Base-by-base conservation (phyloP, 2,888 invertebrate genomes). In the Mythimna albipuncta region DNA sequence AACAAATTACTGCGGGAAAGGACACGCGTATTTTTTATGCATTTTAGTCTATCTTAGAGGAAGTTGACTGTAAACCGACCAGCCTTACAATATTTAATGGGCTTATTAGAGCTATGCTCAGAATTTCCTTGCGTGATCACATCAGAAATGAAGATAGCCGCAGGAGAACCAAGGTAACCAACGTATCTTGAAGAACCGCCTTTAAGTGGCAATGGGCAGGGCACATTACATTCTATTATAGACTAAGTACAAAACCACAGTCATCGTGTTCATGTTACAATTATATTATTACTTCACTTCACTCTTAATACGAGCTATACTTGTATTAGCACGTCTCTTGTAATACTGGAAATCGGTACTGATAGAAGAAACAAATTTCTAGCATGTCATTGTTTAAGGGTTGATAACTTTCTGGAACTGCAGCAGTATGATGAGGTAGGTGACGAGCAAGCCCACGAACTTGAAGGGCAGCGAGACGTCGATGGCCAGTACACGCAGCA, bases 401-500 rank as follows among this genome's bases (percentile, higher is more conserved):
- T 89, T 87, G 13, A 93, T 87, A 54, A 95, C 93, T 89, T 94
- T 95, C 58, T 92, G 88, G 69, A 93, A 93, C 80, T 95, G 95
- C 64, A 95, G 80, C 71, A 95, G 68, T 72, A 95, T 95, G 55
- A 95, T 94, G 6, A 95, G 90, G 70, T 95, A 95, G 0, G 94
- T 94, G 19, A 93, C 86, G 2, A 94, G 88, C 6, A 95, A 85
- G 2, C 92, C 93, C 19, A 92, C 75, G 75, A 93, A 93, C 77
- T 94, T 93, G 81, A 95, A 94, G 0, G 95, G 95, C 11, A 95
- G 86, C 0, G 94, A 92, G 55, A 94, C 90, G 74, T 95, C 93
- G 54, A 95, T 89, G 79, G 93, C 87, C 62, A 95, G 84, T 91
- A 95, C 93, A 47, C 93, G 93, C 52, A 95, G 87, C 6, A 95